phyloP scores from a whole-genome alignment of 2,797 vertebrate genomes.

The Cynopterus sphinx region DNA sequence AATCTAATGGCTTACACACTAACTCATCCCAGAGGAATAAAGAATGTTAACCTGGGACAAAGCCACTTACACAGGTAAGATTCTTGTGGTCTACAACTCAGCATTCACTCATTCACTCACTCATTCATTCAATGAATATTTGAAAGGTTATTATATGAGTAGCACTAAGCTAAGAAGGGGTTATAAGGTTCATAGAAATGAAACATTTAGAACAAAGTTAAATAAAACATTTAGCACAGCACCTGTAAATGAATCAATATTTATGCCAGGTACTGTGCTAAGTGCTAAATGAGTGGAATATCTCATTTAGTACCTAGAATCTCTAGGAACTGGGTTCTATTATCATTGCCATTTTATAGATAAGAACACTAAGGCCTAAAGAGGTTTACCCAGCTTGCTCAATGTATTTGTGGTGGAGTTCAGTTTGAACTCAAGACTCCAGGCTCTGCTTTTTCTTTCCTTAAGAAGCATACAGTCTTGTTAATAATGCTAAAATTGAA shows the following conservation, averaged over 20 bases:
- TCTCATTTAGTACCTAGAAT: neutral
- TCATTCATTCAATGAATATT: constrained; percentile 21
- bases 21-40: constrained; percentile 15
- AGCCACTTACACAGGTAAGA: neutral
- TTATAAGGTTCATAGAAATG: constrained; percentile 10
- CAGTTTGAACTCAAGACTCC: neutral
- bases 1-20: neutral
- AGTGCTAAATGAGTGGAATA: neutral
- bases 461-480: neutral
- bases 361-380: neutral
- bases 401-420: neutral
- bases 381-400: neutral
- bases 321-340: neutral
- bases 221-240: constrained; percentile 10
- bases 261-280: neutral
- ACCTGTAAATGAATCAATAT: neutral
- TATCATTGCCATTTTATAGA: neutral
- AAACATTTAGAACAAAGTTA: neutral
- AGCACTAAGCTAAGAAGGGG: neutral
- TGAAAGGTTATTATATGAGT: neutral
- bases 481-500: constrained; percentile 20
- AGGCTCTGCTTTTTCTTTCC: neutral
- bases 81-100: constrained; percentile 37
- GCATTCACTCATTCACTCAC: constrained; percentile 25
- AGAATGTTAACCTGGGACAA: neutral